Conservation (phyloP, 2,113 vertebrate genomes). For the Microtus ochrogaster region DNA sequence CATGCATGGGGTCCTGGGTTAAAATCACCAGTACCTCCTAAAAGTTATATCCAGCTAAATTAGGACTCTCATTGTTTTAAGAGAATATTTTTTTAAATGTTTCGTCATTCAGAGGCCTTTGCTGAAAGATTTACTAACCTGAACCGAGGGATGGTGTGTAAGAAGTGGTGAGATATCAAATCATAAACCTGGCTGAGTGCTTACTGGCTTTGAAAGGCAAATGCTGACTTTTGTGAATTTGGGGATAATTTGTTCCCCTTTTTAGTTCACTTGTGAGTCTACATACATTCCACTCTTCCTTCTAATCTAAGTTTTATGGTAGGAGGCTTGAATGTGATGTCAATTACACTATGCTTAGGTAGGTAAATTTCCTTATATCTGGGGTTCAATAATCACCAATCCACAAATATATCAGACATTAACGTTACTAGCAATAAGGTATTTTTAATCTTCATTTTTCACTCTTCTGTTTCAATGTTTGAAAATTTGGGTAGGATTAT, state of each 20-base stretch:
- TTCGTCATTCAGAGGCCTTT: slow-evolving; percentile 34
- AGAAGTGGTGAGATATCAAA: neutral
- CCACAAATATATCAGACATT: neutral
- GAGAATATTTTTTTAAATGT: neutral
- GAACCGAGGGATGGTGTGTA: neutral
- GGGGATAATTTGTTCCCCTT: neutral
- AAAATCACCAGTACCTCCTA: neutral
- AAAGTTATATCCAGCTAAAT: neutral
- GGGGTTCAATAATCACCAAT: neutral
- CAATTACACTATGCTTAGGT: neutral
- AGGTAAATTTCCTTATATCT: neutral
- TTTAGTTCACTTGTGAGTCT: neutral
- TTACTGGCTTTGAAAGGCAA: neutral
- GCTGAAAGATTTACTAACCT: slow-evolving; percentile 25
- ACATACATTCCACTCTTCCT: neutral
- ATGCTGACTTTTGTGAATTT: neutral
- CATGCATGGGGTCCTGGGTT: neutral
- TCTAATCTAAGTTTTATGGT: neutral
- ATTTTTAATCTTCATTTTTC: neutral
- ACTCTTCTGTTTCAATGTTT: neutral
- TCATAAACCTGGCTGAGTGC: neutral
- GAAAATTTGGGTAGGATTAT: neutral
- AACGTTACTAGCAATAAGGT: neutral
- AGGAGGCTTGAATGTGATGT: neutral
- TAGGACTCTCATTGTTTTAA: neutral